Evolutionary conservation across 1,140 invertebrate species (phyloP).

Genomic region (Acyrthosiphon pisum): DNA sequence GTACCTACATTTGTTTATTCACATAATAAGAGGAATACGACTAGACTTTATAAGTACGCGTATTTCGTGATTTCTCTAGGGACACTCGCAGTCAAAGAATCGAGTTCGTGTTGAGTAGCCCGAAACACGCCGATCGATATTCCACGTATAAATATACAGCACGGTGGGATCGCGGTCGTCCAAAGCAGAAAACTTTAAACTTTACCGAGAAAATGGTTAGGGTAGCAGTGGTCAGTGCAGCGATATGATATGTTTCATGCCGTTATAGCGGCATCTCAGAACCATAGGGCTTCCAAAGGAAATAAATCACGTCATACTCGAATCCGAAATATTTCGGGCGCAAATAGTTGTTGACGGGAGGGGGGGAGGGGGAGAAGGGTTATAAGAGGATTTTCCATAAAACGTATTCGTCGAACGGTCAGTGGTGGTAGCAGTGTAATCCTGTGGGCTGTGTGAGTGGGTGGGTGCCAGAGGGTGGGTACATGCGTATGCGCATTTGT

Average conservation of each 20-base stretch:
- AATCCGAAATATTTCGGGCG: neutral
- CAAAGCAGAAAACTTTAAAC: neutral
- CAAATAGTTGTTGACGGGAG: neutral
- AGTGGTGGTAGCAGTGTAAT: neutral
- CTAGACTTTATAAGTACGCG: neutral
- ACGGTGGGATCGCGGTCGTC: neutral
- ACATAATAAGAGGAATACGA: neutral
- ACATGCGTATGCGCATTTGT: neutral
- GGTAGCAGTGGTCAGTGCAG: neutral
- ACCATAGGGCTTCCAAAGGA: neutral
- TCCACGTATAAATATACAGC: neutral
- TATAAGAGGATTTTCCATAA: conserved; percentile 2
- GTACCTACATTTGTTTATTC: neutral
- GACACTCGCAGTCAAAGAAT: neutral
- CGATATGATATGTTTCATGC: conserved; percentile 1
- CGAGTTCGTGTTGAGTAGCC: neutral
- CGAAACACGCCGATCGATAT: neutral
- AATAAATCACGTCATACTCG: conserved; percentile 29
- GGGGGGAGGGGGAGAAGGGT: neutral
- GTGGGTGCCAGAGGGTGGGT: neutral
- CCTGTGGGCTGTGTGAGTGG: neutral
- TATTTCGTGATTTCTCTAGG: neutral
- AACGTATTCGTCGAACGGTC: neutral
- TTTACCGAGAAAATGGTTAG: neutral
- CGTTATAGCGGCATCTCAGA: neutral